Percentiles rank a stretch among this genome's conserved stretches.
These are phyloP conservation scores for Nymphicus hollandicus DNA, from an alignment of 2,113 vertebrate species.

Conservation along the genomic window DNA sequence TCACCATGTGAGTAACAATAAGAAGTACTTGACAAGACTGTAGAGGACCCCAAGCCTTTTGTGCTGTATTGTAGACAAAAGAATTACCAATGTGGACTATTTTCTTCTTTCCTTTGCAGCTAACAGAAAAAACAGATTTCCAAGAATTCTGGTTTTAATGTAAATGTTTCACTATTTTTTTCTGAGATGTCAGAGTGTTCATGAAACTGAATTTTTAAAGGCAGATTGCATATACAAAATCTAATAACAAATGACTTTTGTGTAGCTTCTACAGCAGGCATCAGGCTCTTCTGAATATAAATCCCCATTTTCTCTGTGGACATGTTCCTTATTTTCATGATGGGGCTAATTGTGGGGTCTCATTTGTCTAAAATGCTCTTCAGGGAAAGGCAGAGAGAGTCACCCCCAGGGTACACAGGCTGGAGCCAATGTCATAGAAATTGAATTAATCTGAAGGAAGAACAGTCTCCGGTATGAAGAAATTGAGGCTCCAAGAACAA, in stretches of 20 bases:
- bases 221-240: neutral
- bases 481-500: neutral
- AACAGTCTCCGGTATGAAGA: neutral
- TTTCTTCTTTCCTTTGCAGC: constrained; percentile 9
- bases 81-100: neutral
- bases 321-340: neutral
- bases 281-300: neutral
- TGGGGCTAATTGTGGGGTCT: neutral
- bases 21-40: neutral
- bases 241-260: neutral
- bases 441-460: neutral
- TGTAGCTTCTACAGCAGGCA: neutral
- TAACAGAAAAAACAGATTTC: constrained; percentile 25
- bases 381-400: neutral
- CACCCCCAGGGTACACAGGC: neutral
- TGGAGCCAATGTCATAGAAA: neutral
- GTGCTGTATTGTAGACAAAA: constrained; percentile 13
- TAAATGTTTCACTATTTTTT: neutral
- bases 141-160: constrained; percentile 24
- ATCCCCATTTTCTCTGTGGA: neutral
- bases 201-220: constrained; percentile 1
- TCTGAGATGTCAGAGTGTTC: neutral
- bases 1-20: neutral
- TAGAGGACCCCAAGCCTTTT: constrained; percentile 5
- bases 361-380: neutral